Evolutionary conservation across 2,113 vertebrate genomes (phyloP).

Genomic region (Connochaetes taurinus): DNA sequence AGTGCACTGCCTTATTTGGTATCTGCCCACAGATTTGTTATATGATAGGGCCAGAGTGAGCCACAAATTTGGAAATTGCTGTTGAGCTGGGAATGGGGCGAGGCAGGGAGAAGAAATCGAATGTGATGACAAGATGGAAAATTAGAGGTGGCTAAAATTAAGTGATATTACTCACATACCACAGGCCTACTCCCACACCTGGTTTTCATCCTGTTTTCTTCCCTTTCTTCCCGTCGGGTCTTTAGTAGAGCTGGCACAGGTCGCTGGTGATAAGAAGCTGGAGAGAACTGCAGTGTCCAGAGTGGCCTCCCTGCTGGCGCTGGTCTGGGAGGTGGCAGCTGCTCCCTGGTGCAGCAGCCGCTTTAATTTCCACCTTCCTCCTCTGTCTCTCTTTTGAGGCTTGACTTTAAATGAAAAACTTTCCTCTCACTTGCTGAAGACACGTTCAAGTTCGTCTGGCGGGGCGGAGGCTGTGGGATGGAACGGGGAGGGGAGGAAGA

Average conservation of each 20-base stretch:
- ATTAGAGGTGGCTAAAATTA: slow-evolving; percentile 59
- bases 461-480: neutral
- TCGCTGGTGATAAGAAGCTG: neutral
- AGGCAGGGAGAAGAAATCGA: neutral
- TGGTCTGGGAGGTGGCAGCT: neutral
- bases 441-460: neutral
- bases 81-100: slow-evolving; percentile 22
- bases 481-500: neutral
- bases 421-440: neutral
- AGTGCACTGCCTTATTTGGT: neutral
- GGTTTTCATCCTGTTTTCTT: slow-evolving; percentile 21
- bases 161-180: slow-evolving; percentile 50
- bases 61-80: slow-evolving; percentile 40
- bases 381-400: neutral
- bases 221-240: neutral
- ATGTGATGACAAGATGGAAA: slow-evolving; percentile 21
- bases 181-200: slow-evolving; percentile 43
- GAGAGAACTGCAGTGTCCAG: neutral
- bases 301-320: neutral
- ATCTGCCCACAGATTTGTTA: slow-evolving; percentile 9
- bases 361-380: neutral
- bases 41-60: slow-evolving; percentile 23
- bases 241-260: neutral
- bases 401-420: neutral
- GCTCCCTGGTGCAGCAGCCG: neutral